These are phyloP conservation scores for Mionectes macconnelli DNA, from an alignment of 2,113 vertebrate genomes.

Conservation along the genomic window DNA sequence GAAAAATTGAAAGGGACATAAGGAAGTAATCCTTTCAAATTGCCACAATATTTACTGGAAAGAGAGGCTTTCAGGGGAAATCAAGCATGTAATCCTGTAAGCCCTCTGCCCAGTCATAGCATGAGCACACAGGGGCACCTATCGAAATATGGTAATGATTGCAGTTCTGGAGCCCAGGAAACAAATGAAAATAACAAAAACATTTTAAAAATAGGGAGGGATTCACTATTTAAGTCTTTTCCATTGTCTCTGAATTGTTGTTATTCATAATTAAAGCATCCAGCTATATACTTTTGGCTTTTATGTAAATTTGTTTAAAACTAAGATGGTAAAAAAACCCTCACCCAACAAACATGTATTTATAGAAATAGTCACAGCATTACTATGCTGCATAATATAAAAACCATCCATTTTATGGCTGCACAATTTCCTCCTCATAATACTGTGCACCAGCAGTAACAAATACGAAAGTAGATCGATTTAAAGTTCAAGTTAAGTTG, in stretches of 20 bases:
- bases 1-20: constrained; percentile 70
- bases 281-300: not conserved
- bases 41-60: constrained; percentile 74
- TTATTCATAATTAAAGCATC: not conserved
- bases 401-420: constrained; percentile 32
- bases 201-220: not conserved
- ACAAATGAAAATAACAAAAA: constrained; percentile 31
- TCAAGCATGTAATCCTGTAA: constrained; percentile 73
- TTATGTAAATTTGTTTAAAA: not conserved
- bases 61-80: constrained; percentile 66
- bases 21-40: constrained; percentile 73
- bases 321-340: not conserved
- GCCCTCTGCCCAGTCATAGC: constrained; percentile 45
- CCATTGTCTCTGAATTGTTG: not conserved
- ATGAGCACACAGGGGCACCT: constrained; percentile 41
- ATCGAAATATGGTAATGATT: constrained; percentile 62
- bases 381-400: constrained; percentile 10
- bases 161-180: not conserved
- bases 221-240: not conserved
- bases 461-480: constrained; percentile 54
- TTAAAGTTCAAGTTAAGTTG: constrained; percentile 70
- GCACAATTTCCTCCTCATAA: constrained; percentile 16
- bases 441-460: constrained; percentile 32
- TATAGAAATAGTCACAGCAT: constrained; percentile 4
- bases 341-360: not conserved